Percentiles rank a stretch among this genome's conserved stretches.
Conservation (phyloP, 2,113 vertebrate genomes). For the Menura novaehollandiae region DNA sequence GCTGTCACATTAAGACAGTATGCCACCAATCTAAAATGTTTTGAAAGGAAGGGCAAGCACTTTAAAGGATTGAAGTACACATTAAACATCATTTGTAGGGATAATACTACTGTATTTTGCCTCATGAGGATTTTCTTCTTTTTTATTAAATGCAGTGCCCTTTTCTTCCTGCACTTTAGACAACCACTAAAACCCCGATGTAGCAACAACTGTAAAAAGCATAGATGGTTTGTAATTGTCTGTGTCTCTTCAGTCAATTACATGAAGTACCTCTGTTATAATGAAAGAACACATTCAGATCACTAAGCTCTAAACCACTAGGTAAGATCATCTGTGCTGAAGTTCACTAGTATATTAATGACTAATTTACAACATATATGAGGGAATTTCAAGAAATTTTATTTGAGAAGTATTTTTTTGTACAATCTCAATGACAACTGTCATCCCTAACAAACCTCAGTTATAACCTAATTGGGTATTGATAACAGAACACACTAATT, state of each 20-base stretch:
- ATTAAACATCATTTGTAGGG: neutral
- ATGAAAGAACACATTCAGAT: neutral
- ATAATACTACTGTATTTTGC: neutral
- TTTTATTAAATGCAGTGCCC: neutral
- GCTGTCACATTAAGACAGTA: neutral
- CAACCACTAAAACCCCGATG: neutral
- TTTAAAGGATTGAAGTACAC: neutral
- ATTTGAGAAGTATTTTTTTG: neutral
- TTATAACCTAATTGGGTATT: neutral
- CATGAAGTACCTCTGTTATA: neutral
- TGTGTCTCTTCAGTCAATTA: neutral
- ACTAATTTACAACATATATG: neutral
- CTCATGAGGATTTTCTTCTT: neutral
- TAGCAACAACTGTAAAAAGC: neutral
- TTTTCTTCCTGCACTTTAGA: neutral
- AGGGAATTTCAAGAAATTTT: neutral
- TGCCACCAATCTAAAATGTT: constrained; percentile 8
- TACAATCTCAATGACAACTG: neutral
- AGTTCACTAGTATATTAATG: neutral
- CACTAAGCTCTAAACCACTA: neutral
- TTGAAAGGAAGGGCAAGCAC: neutral
- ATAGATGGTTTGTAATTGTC: neutral
- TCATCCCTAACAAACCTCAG: neutral
- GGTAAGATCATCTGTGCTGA: neutral
- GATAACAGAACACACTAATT: neutral